Evolutionary conservation across 1,140 invertebrate genomes (phyloP).

Genomic region (Fopius arisanus): DNA sequence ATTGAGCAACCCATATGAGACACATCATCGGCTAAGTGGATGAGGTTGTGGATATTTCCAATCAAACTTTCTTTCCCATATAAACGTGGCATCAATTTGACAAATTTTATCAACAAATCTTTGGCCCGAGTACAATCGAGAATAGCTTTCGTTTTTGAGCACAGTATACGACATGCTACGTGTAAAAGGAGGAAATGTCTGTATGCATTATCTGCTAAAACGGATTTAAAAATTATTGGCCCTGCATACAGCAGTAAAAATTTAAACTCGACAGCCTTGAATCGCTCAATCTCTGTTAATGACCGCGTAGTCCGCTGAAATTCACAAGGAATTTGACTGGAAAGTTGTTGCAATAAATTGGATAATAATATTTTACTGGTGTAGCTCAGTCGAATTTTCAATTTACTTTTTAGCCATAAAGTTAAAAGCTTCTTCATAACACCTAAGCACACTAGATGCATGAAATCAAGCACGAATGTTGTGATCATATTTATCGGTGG

Average conservation of each 20-base stretch:
- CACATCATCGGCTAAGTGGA: slow-evolving; percentile 11
- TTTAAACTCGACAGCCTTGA: slow-evolving; percentile 33
- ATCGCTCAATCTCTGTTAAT: slow-evolving; percentile 27
- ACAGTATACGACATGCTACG: slow-evolving; percentile 33
- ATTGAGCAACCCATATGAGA: not conserved
- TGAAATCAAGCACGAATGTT: slow-evolving; percentile 27
- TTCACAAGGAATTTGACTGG: slow-evolving; percentile 32
- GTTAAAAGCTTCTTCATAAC: too few species aligned
- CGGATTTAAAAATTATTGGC: slow-evolving; percentile 33
- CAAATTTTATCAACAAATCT: not conserved
- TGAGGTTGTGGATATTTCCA: not conserved
- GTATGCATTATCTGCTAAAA: slow-evolving; percentile 27
- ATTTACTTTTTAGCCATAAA: too few species aligned
- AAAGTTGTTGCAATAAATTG: not conserved
- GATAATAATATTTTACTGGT: not conserved
- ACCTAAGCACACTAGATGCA: slow-evolving; percentile 22
- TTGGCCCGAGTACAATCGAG: not conserved
- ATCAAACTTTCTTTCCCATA: not conserved
- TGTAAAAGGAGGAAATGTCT: slow-evolving; percentile 38
- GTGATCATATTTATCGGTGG: slow-evolving; percentile 32
- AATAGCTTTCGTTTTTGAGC: slow-evolving; percentile 20
- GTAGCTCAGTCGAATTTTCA: slow-evolving; percentile 3
- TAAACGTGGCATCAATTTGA: not conserved
- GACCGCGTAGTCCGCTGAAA: slow-evolving; percentile 40
- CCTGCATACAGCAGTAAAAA: slow-evolving; percentile 16